These are phyloP conservation scores for Hylomyscus alleni DNA, from an alignment of 2,797 vertebrate genomes.

Conservation along the genomic window DNA sequence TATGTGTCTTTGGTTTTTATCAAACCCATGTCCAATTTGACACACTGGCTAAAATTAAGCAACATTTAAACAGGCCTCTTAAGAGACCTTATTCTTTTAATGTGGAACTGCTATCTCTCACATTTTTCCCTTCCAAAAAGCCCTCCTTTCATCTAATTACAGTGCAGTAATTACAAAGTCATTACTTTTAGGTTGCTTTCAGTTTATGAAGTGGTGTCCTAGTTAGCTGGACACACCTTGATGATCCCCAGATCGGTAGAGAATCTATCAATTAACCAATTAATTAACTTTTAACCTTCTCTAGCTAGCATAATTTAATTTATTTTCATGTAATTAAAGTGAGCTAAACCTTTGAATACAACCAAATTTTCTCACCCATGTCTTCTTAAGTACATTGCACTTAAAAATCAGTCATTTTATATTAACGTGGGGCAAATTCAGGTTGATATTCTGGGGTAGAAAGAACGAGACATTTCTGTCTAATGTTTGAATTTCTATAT, in stretches of 20 bases:
- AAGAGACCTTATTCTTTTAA: background rate
- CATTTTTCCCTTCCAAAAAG: background rate
- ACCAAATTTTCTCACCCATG: background rate
- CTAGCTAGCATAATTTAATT: constrained; percentile 46
- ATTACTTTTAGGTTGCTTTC: constrained; percentile 39
- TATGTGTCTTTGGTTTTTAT: constrained; percentile 84
- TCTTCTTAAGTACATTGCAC: background rate
- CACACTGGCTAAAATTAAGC: constrained; percentile 70
- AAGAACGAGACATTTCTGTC: fast-evolving
- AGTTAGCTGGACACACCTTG: constrained; percentile 47
- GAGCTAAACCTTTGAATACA: background rate
- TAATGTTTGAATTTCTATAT: background rate
- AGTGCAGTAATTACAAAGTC: background rate
- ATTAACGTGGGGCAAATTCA: background rate
- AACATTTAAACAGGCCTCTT: constrained; percentile 27
- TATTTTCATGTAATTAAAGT: constrained; percentile 48
- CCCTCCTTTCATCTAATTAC: constrained; percentile 28
- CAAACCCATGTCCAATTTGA: constrained; percentile 77
- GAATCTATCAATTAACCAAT: constrained; percentile 52
- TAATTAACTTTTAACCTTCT: constrained; percentile 71
- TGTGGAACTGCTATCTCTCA: constrained; percentile 19
- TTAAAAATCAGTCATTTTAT: background rate
- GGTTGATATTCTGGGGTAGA: background rate
- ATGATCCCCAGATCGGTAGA: constrained; percentile 24
- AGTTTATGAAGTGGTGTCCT: constrained; percentile 68